Conservation (phyloP, 1,140 invertebrate genomes). For the Lycorma delicatula region DNA sequence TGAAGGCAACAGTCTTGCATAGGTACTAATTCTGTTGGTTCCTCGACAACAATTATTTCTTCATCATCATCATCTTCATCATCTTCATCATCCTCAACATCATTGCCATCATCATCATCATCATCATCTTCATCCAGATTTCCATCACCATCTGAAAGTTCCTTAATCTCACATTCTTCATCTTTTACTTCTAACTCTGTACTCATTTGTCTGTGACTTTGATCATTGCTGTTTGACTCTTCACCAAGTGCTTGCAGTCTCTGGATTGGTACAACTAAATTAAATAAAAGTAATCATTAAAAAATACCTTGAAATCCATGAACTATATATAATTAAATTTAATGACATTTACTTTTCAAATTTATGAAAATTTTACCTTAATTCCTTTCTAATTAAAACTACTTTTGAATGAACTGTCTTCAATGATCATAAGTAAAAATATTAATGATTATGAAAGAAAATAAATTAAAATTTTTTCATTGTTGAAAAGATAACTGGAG, state of each 20-base stretch:
- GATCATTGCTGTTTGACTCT: background rate
- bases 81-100: conserved; percentile 25
- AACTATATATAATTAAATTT: too few species aligned
- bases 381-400: too few species aligned
- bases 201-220: too few species aligned
- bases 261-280: conserved; percentile 23
- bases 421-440: too few species aligned
- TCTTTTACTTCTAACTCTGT: background rate
- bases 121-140: background rate
- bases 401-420: too few species aligned
- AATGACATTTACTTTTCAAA: too few species aligned
- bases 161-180: background rate
- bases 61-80: conserved; percentile 68
- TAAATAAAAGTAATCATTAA: background rate
- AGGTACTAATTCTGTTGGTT: conserved; percentile 66
- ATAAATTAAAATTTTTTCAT: too few species aligned
- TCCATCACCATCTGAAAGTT: background rate
- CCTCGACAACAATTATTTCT: conserved; percentile 74
- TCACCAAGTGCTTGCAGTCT: conserved; percentile 16
- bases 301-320: background rate
- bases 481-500: too few species aligned
- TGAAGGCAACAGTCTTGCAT: conserved; percentile 76
- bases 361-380: too few species aligned
- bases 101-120: too few species aligned
- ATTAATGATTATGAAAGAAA: too few species aligned